A percentile compares a stretch with the other conserved stretches of the same genome.
These are phyloP conservation scores for Rhaphigaster nebulosa DNA, from an alignment of 2,888 invertebrate genomes.

Conservation along the genomic window DNA sequence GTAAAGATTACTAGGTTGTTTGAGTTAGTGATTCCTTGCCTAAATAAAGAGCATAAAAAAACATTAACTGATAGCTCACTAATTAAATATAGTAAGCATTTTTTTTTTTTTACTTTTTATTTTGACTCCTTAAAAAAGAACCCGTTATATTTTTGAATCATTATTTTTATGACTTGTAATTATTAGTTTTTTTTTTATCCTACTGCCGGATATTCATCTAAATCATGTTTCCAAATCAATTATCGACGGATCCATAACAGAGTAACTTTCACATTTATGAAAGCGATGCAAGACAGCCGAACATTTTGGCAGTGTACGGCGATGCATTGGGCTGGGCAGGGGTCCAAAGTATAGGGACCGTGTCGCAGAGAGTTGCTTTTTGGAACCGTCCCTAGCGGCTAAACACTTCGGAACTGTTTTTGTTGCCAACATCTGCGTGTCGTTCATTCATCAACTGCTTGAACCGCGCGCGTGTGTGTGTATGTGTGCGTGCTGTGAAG, in stretches of 20 bases:
- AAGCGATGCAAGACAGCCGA: neutral
- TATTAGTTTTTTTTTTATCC: too few species aligned
- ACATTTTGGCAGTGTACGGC: neutral
- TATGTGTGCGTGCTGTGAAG: neutral
- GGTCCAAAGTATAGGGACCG: neutral
- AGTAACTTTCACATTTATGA: neutral
- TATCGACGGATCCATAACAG: neutral
- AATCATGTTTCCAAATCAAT: neutral
- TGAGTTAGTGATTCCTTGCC: too few species aligned
- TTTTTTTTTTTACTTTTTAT: too few species aligned
- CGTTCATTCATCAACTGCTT: conserved; percentile 16
- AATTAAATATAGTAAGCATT: too few species aligned
- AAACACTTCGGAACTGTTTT: neutral
- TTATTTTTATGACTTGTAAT: too few species aligned
- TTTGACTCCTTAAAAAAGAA: too few species aligned
- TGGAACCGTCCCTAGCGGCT: neutral
- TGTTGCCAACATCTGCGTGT: conserved; percentile 10
- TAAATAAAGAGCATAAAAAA: too few species aligned
- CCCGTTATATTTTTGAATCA: too few species aligned
- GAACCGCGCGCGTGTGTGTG: neutral
- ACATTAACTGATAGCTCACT: too few species aligned
- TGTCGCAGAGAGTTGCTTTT: neutral
- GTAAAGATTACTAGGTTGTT: too few species aligned
- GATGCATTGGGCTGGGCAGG: neutral
- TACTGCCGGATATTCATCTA: too few species aligned